Percentiles rank a stretch among this genome's conserved stretches.
phyloP scores from a whole-genome alignment of 1,140 invertebrate genomes.

The Himalopsyche phryganea region DNA sequence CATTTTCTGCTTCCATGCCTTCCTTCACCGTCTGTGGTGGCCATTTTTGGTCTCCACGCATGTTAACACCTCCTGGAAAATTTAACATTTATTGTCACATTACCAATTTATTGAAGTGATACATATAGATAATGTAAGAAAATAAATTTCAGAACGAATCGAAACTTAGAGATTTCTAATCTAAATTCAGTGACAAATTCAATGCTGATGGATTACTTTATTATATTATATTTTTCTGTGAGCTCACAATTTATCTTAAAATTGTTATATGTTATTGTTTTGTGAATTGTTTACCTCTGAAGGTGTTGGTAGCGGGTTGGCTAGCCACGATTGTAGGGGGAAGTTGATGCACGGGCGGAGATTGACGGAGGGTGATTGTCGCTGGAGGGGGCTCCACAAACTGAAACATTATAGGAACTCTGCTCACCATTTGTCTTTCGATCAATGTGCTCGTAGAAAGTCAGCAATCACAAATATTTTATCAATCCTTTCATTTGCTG shows the following conservation, averaged over 20 bases:
- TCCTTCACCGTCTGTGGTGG: conserved; percentile 71
- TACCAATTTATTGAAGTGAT: no score
- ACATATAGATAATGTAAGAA: no score
- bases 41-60: conserved; percentile 82
- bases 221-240: no score
- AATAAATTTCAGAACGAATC: no score
- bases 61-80: conserved; percentile 64
- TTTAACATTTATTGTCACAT: no score
- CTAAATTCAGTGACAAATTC: no score
- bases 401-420: conserved; percentile 5
- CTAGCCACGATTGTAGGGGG: conserved; percentile 62
- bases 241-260: no score
- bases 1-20: conserved; percentile 69
- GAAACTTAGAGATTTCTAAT: no score
- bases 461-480: no score
- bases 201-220: no score
- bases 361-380: conserved; percentile 66
- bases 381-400: conserved; percentile 60
- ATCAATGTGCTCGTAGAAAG: no score
- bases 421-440: background rate
- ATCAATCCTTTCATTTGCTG: background rate
- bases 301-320: conserved; percentile 65
- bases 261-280: no score
- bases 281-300: conserved; percentile 54
- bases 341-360: conserved; percentile 69